Evolutionary conservation across 2,888 invertebrate species (phyloP), one percentile per base, ranked within the genome.

Genomic region (Dysmachus trigonus): DNA sequence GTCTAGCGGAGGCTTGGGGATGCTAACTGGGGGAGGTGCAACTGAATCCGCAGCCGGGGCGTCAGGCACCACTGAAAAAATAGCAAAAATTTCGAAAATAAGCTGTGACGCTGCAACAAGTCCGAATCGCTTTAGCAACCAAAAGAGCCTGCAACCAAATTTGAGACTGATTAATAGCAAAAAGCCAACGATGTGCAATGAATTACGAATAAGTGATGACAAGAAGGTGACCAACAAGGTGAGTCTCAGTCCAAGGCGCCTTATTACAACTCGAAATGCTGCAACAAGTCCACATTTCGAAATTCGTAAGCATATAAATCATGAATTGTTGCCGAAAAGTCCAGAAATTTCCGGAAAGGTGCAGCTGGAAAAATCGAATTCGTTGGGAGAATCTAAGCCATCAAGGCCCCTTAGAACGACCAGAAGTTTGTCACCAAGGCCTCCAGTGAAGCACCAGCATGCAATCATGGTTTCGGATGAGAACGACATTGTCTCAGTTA

Each of bases 281-380:
- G 93, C 88, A 85, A 90, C 89, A 89, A 92, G 90, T 85, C 90
- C 90, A 0, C 88, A 89, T 85, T 87, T 90, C 8, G 89, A 89
- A 81, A 91, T 90, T 90, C 93, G 91, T 91, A 95, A 95, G 88
- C 94, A 89, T 87, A 7, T 85, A 15, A 74, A 51, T 84, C 74
- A 86, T 84, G 95, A 88, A 95, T 94, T 92, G 95, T 95, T 90
- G 94, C 94, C 88, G 95, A 88, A 86, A 87, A 86, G 53, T 72
- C 71, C 77, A 8, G 87, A 88, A n/a, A 92, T 86, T 92, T 93
- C 89, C 93, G 93, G 90, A 92, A 93, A 88, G 93, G 81, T 77
- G 1, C 73, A 88, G 3, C 87, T 90, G 10, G 90, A 90, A 71
- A 90, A 90, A 87, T 90, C 90, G 0, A 90, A 90, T 81, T 90